These are phyloP conservation scores for Tetragnatha montana DNA, from an alignment of 2,888 invertebrate species.

Conservation along the genomic window DNA sequence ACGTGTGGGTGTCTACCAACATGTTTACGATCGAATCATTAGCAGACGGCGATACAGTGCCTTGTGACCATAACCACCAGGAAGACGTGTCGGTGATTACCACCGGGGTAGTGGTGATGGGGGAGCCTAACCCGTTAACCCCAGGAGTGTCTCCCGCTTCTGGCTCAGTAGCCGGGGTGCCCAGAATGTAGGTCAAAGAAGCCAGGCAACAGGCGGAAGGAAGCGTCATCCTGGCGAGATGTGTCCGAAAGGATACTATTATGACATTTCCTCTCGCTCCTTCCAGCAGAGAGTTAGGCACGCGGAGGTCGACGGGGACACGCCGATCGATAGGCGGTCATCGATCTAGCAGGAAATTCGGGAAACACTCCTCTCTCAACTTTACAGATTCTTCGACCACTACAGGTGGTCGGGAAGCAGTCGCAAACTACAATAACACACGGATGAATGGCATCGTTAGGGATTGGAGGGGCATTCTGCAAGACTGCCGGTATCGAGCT, in stretches of 20 bases:
- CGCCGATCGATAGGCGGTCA: constrained; percentile 55
- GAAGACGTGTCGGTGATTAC: too few relatives aligned
- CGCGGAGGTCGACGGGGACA: constrained; percentile 64
- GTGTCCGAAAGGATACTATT: constrained; percentile 53
- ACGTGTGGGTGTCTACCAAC: too few relatives aligned
- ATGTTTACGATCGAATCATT: too few relatives aligned
- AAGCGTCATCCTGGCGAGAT: constrained; percentile 15
- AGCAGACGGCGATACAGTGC: too few relatives aligned
- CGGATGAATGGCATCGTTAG: too few relatives aligned
- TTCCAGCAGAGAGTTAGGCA: constrained; percentile 21
- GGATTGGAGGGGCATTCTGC: too few relatives aligned
- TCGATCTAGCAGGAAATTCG: constrained; percentile 56
- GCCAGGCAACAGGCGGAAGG: constrained; percentile 46
- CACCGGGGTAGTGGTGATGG: background rate
- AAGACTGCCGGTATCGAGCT: too few relatives aligned
- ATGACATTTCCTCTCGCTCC: constrained; percentile 53
- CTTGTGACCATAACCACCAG: too few relatives aligned
- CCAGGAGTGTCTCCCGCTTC: too few relatives aligned
- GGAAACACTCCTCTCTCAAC: constrained; percentile 21
- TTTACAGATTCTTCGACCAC: constrained; percentile 45
- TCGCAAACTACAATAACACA: too few relatives aligned
- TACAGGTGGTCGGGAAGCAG: constrained; percentile 61
- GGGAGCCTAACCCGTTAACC: background rate
- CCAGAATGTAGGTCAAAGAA: constrained; percentile 64
- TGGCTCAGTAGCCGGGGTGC: background rate